Evolutionary conservation across 1,140 invertebrate genomes (phyloP), one percentile per base, ranked within the genome.

Genomic region (Bombus breviceps): DNA sequence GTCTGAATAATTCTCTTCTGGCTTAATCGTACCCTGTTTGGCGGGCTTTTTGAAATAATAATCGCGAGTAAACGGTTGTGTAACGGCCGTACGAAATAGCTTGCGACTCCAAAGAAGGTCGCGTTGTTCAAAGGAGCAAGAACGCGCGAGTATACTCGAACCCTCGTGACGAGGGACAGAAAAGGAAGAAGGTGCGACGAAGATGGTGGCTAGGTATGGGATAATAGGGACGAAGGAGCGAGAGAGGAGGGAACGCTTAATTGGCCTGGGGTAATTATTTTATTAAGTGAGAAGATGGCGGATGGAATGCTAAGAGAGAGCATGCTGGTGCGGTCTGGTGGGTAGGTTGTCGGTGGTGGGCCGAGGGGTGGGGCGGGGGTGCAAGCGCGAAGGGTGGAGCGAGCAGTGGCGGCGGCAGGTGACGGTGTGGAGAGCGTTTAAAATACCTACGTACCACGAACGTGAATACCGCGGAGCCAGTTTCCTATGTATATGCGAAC

Each of bases 281-380:
- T 94, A 94, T 94, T 95, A 94, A 94, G 94, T 95, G 94, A 94
- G 93, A 95, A 94, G 93, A 94, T 94, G 93, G 93, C 92, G 93
- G 92, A 93, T 91, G 91, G 93, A 95, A 95, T 95, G 91, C 90
- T 93, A 92, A 94, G 91, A 93, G 92, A 89, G 92, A 90, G 85
- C 81, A 91, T 72, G 86, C 83, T 86, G 81, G 88, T 91, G 90
- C 88, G 90, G 90, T 91, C 90, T 91, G 90, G 78, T 88, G 85
- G 83, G 75, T 82, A 91, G 88, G 91, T 84, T 86, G 91, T 86
- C 84, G 83, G 86, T 82, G 89, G 81, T 86, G 64, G 53, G 43
- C 69, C 22, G 34, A 47, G 62, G 37, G 39, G 34, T 41, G 75
- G 83, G 83, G 66, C 3, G 34, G 34, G 76, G 87, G 85, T 86